Evolutionary conservation across 1,140 invertebrate genomes (phyloP).

Genomic region (Branchinecta lynchi): DNA sequence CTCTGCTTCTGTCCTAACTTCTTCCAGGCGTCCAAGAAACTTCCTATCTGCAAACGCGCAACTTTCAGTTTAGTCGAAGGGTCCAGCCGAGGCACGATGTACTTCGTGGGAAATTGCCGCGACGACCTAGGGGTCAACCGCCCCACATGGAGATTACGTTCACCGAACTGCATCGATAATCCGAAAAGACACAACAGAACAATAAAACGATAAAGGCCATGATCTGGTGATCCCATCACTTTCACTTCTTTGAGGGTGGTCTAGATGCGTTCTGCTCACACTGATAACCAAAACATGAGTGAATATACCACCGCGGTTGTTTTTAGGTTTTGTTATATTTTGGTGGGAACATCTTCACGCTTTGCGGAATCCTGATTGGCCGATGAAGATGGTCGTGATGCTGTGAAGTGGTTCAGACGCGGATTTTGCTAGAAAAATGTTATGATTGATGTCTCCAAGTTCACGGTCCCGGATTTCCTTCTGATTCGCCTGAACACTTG

Average conservation of each 20-base stretch:
- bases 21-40: background rate
- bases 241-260: background rate
- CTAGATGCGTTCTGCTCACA: background rate
- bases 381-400: background rate
- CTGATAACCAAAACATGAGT: background rate
- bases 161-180: background rate
- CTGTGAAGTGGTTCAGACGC: background rate
- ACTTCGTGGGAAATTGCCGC: background rate
- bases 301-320: background rate
- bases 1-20: background rate
- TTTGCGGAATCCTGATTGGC: background rate
- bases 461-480: constrained; percentile 10
- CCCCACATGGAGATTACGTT: background rate
- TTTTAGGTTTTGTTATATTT: background rate
- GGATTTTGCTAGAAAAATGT: background rate
- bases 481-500: background rate
- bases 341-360: background rate
- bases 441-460: background rate
- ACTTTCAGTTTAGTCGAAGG: background rate
- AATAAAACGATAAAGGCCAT: background rate
- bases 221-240: constrained; percentile 2
- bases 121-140: background rate
- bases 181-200: background rate
- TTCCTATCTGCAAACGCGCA: background rate
- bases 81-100: background rate